Conservation (phyloP, 2,113 vertebrate species). For the Notothenia rossii region DNA sequence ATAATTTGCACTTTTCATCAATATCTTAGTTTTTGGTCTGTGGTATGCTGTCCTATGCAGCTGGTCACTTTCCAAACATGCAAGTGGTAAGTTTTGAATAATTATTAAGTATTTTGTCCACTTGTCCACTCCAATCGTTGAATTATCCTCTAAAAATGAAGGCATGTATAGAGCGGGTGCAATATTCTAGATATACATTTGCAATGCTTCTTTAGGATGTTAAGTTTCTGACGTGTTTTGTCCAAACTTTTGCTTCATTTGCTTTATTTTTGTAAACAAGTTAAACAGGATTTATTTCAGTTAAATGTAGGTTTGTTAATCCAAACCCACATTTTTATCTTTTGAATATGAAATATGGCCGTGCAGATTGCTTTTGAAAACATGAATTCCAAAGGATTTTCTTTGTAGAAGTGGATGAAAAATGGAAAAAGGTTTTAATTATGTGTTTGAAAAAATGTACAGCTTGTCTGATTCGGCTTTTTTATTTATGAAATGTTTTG, state of each 20-base stretch:
- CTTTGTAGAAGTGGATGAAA: background rate
- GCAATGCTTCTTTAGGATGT: background rate
- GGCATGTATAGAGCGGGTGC: too few species aligned
- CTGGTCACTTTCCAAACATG: constrained; percentile 77
- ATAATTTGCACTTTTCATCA: background rate
- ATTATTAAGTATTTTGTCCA: background rate
- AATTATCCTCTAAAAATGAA: background rate
- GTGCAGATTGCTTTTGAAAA: background rate
- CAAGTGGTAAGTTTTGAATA: constrained; percentile 67
- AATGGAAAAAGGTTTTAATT: background rate
- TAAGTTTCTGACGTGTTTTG: background rate
- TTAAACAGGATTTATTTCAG: background rate
- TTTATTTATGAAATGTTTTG: background rate
- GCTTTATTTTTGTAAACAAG: too few species aligned
- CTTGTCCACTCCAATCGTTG: background rate
- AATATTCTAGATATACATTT: background rate
- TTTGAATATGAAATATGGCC: background rate
- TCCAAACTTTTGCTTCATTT: background rate
- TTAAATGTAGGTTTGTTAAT: background rate
- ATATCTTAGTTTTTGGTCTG: constrained; percentile 73
- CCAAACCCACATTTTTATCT: background rate
- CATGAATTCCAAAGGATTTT: background rate
- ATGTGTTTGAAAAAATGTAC: background rate
- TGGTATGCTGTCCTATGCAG: constrained; percentile 74
- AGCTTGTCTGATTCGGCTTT: too few species aligned